These are phyloP conservation scores for Cavia porcellus DNA, from an alignment of 2,113 vertebrate genomes.

Conservation along the genomic window DNA sequence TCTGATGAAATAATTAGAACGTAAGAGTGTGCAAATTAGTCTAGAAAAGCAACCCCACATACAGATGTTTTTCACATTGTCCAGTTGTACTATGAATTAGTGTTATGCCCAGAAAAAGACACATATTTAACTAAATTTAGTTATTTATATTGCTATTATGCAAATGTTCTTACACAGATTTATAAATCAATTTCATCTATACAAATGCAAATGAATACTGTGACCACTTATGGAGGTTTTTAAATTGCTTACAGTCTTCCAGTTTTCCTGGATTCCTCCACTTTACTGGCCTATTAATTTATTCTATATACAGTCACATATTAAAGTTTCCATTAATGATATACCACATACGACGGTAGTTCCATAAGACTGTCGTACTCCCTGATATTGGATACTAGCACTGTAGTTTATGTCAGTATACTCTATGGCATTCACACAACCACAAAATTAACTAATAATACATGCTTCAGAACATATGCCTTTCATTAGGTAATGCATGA, in stretches of 20 bases:
- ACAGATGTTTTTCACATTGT: background rate
- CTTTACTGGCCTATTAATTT: background rate
- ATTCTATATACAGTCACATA: background rate
- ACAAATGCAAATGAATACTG: background rate
- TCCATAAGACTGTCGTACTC: too few relatives aligned
- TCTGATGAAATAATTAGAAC: background rate
- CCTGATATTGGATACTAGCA: background rate
- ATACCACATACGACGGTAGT: background rate
- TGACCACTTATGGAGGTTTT: background rate
- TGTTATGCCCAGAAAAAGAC: constrained; percentile 18
- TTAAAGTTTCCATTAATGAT: background rate
- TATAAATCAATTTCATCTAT: background rate
- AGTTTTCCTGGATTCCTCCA: background rate
- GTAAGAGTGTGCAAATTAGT: background rate
- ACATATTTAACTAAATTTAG: background rate
- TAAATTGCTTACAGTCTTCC: background rate
- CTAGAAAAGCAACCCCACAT: background rate
- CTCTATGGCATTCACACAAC: background rate
- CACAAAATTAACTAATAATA: background rate
- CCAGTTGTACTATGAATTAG: background rate
- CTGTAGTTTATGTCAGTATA: background rate
- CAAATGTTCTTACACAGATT: background rate
- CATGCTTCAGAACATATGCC: background rate
- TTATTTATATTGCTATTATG: background rate
- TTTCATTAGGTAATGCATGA: background rate